phyloP scores from a whole-genome alignment of 2,888 invertebrate species.

The Norana najaformis region DNA sequence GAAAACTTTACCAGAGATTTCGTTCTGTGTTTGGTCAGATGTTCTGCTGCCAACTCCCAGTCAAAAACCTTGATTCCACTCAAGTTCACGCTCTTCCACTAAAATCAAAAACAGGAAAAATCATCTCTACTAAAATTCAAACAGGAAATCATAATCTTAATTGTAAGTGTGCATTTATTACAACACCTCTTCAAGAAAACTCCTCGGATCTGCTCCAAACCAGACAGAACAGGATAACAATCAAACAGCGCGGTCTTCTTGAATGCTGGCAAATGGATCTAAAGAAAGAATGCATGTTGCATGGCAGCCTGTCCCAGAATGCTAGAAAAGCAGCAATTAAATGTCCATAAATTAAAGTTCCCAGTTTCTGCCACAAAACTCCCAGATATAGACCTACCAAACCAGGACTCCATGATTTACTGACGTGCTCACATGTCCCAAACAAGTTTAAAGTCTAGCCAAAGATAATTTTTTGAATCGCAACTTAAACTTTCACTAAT shows the following conservation, averaged over 20 bases:
- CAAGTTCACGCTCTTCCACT: conserved; percentile 18
- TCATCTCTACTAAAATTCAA: background rate
- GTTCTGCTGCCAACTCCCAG: background rate
- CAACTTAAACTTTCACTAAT: background rate
- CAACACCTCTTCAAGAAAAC: background rate
- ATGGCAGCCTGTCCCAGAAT: too few species aligned
- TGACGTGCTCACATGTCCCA: too few species aligned
- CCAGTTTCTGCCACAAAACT: too few species aligned
- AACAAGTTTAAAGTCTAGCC: background rate
- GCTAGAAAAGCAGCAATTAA: too few species aligned
- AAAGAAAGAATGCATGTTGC: too few species aligned
- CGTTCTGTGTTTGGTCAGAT: background rate
- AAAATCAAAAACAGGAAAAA: background rate
- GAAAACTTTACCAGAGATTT: background rate
- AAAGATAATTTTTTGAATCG: background rate
- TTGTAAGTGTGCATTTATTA: too few species aligned
- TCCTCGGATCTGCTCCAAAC: too few species aligned
- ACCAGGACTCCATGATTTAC: too few species aligned
- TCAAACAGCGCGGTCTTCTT: background rate
- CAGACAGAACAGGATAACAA: background rate
- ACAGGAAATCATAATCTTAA: too few species aligned
- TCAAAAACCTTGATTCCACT: background rate
- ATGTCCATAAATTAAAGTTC: too few species aligned
- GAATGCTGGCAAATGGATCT: background rate
- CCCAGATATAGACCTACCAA: too few species aligned